Evolutionary conservation across 2,888 invertebrate genomes (phyloP).

Genomic region (Acleris emargana): DNA sequence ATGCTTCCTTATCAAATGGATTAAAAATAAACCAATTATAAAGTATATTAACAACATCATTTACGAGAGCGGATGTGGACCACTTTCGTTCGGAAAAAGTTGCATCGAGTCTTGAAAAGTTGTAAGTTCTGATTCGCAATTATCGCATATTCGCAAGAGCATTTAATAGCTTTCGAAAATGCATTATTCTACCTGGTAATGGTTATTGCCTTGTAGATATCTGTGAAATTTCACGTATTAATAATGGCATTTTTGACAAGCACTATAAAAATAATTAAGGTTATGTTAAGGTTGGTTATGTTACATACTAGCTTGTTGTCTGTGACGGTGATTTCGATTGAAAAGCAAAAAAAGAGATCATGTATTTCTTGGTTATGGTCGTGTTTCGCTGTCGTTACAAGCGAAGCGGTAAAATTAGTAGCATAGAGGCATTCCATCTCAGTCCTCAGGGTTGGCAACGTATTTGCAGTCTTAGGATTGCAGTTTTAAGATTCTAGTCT

Average conservation of each 20-base stretch:
- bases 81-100: conserved; percentile 20
- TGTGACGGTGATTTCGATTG: too few species aligned
- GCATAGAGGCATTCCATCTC: too few species aligned
- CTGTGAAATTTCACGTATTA: conserved; percentile 15
- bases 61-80: conserved; percentile 4
- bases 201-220: not conserved
- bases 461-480: too few species aligned
- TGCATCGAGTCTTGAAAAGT: conserved; percentile 9
- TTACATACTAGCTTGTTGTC: too few species aligned
- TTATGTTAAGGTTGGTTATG: conserved; percentile 17
- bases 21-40: conserved; percentile 3
- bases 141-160: conserved; percentile 14
- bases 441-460: too few species aligned
- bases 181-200: conserved; percentile 4
- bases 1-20: not conserved
- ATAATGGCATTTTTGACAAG: not conserved
- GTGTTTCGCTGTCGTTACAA: too few species aligned
- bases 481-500: too few species aligned
- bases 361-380: too few species aligned
- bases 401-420: too few species aligned
- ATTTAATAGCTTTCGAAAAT: conserved; percentile 27
- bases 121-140: conserved; percentile 20
- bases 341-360: too few species aligned
- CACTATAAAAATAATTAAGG: conserved; percentile 14
- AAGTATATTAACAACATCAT: conserved; percentile 3